Base-by-base conservation (phyloP, 1,140 invertebrate species). In the Rhopalosiphum maidis region DNA sequence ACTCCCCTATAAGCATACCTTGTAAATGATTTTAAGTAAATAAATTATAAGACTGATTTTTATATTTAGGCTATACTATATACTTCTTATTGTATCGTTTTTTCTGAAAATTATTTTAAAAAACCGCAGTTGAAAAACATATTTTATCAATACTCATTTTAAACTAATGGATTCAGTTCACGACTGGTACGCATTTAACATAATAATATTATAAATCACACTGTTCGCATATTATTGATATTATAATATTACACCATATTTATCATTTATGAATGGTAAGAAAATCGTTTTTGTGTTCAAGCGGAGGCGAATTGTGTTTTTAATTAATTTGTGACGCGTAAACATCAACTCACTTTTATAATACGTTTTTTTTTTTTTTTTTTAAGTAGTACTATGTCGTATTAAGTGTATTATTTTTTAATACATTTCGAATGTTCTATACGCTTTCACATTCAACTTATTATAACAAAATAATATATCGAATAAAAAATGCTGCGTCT, bases 391-490 rank as follows among this genome's bases (percentile, higher is more conserved):
- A 48, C 30, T 25, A 48, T 87, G 43, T 48, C 60, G 60, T 68
- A 68, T 68, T 68, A 68, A 18, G 30, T 87, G 2, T 48, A 46
- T 30, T 18, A 18, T 46, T n/a, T 88, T 88, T 88, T 54, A 88
- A 89, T 89, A 89, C 54, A 89, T 55, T 89, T 89, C 35, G 88
- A 55, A 55, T 30, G 51, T 55, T 55, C 35, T 15, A 41, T 25
- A 89, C 88, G 88, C 88, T 90, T 90, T 90, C 88, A 90, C 51
- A 60, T 90, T 60, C 88, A 41, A 90, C 88, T 60, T 55, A n/a
- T 41, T 35, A n/a, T n/a, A 90, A 90, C 86, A 48, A n/a, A 87
- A 48, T 87, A 55, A 90, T 60, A 43, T 60, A 90, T 41, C 6
- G 51, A 90, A 90, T 41, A 90, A 90, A 55, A 90, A 90, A 60